Base-by-base conservation (phyloP, 2,113 vertebrate species). In the Tachuris rubrigastra region DNA sequence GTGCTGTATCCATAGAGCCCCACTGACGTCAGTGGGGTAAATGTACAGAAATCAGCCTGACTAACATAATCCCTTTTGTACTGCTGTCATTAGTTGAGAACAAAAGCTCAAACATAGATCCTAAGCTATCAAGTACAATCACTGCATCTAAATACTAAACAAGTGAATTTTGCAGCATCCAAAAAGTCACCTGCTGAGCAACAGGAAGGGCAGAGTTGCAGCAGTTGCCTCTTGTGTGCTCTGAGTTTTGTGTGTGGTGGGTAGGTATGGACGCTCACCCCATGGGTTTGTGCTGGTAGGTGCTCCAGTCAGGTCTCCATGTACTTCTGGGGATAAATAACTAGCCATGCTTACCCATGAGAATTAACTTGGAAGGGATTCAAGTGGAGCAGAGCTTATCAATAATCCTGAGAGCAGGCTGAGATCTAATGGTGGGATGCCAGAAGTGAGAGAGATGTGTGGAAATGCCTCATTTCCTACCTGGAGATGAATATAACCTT, bases 191-290 rank as follows among this genome's bases (percentile, higher is more conserved):
- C 42, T 37, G 17, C 46, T 59, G 74, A 87, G 49, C 53, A 49
- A 8, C n/a, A 79, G 1, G 50, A 50, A 72, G 31, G 1, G 0
- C 4, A 28, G 21, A 27, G 21, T 41, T 3, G 0, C 35, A 65
- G 39, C 42, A 46, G 47, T 21, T 1, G 0, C 58, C 65, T 62
- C 35, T 33, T 1, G 1, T 46, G 37, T 71, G 31, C 62, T 82
- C 52, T 14, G 33, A 75, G 37, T 0, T 50, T 27, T 44, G 20
- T 39, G 47, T 33, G 33, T 42, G 10, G 15, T 19, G 35, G 8
- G 53, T 28, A 67, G 16, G 18, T 19, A 20, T 14, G 37, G 35
- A 21, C 1, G 0, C 10, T 62, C 47, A 42, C 13, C 9, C 35
- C 25, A 1, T 1, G 15, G 44, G 17, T 37, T 67, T 66, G 23